These are phyloP conservation scores for Papilio dardanus DNA, from an alignment of 1,140 invertebrate genomes.

Conservation along the genomic window DNA sequence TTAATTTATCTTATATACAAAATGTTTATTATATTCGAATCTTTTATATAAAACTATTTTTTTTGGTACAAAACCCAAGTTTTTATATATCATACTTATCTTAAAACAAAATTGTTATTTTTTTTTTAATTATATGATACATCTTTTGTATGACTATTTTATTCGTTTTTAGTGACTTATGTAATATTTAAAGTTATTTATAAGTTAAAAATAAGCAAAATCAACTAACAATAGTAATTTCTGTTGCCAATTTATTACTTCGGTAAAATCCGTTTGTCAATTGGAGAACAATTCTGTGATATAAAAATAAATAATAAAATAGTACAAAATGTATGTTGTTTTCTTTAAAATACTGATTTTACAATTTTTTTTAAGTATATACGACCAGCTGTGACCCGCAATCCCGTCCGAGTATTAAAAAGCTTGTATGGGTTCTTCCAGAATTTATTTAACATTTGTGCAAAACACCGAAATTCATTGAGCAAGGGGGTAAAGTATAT, in stretches of 20 bases:
- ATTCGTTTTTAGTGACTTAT: constrained; percentile 12
- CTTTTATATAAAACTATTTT: not conserved
- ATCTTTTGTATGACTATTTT: not conserved
- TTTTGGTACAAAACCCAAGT: not conserved
- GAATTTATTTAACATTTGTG: too few species aligned
- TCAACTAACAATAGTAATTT: not conserved
- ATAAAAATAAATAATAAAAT: too few species aligned
- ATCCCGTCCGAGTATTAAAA: too few species aligned
- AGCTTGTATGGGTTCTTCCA: too few species aligned
- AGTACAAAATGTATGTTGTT: too few species aligned
- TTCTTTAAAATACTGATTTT: too few species aligned
- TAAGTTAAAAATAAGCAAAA: constrained; percentile 16
- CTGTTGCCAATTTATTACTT: not conserved
- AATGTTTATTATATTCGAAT: too few species aligned
- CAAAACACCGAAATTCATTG: too few species aligned
- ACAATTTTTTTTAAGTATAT: too few species aligned
- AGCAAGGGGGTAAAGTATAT: too few species aligned
- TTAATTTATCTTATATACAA: too few species aligned
- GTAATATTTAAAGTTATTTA: constrained; percentile 18
- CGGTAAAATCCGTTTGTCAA: not conserved
- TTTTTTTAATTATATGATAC: not conserved
- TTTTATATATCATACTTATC: not conserved
- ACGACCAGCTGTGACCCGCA: too few species aligned
- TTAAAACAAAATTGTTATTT: not conserved
- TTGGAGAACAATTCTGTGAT: constrained; percentile 3